Evolutionary conservation across 2,113 vertebrate species (phyloP).

Genomic region (Hyla sarda): DNA sequence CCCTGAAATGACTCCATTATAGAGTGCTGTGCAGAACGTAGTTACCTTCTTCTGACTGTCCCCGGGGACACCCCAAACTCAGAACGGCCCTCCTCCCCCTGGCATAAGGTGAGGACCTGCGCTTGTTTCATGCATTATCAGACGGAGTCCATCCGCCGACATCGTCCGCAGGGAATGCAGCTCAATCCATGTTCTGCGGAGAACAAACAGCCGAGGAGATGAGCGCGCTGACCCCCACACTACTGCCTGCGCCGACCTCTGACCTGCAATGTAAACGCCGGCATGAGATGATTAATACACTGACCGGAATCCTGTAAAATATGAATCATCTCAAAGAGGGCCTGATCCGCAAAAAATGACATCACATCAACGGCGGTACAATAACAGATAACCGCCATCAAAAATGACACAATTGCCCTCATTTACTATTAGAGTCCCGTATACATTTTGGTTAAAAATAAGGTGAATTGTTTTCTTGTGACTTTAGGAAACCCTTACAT

Average conservation of each 20-base stretch:
- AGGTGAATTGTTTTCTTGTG: no score
- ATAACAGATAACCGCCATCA: no score
- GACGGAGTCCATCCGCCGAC: conserved; percentile 16
- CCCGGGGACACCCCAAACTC: background rate
- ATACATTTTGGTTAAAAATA: no score
- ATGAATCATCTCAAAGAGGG: background rate
- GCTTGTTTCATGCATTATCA: conserved; percentile 27
- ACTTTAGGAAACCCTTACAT: no score
- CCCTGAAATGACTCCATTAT: conserved; percentile 33
- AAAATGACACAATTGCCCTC: no score
- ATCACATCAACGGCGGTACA: no score
- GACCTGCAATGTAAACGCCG: background rate
- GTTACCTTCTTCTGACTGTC: background rate
- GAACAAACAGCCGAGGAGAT: conserved; percentile 16
- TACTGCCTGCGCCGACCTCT: background rate
- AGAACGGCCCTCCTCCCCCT: background rate
- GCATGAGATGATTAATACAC: conserved; percentile 28
- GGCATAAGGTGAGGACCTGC: conserved; percentile 38
- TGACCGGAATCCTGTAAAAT: background rate
- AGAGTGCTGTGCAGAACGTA: background rate
- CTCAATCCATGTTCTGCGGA: background rate
- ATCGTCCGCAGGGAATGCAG: conserved; percentile 2
- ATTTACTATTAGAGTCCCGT: no score
- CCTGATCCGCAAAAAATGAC: no score
- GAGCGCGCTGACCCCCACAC: background rate